phyloP scores from a whole-genome alignment of 2,888 invertebrate species.

The Lasioglossum morio region DNA sequence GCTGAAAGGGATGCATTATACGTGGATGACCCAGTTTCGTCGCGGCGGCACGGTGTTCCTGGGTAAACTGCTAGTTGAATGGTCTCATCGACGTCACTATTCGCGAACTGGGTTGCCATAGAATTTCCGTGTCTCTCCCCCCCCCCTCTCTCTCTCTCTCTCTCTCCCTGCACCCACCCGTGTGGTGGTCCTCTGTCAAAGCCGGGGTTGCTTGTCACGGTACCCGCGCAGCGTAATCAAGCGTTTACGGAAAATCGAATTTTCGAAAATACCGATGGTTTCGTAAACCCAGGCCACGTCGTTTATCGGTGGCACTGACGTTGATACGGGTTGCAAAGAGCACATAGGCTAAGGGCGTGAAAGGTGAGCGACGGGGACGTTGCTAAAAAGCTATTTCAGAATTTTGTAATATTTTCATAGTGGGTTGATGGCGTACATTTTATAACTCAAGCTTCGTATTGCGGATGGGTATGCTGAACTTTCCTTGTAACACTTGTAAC shows the following conservation, averaged over 20 bases:
- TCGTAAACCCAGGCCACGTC: neutral
- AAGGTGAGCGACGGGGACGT: neutral
- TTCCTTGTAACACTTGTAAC: neutral
- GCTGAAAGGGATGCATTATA: constrained; percentile 64
- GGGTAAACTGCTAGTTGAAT: constrained; percentile 74
- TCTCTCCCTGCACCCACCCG: constrained; percentile 12
- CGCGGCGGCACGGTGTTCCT: constrained; percentile 64
- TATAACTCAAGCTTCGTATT: too few relatives aligned
- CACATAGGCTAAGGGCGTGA: too few relatives aligned
- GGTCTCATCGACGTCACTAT: constrained; percentile 63
- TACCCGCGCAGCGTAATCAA: constrained; percentile 12
- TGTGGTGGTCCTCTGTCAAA: constrained; percentile 55
- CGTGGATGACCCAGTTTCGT: constrained; percentile 58
- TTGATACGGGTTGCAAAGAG: neutral
- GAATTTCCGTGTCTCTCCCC: constrained; percentile 35
- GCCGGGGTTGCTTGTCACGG: constrained; percentile 13
- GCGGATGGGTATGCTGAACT: too few relatives aligned
- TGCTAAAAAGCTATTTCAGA: neutral
- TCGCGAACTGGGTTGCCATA: constrained; percentile 61
- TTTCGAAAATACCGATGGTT: constrained; percentile 23
- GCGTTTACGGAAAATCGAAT: constrained; percentile 31
- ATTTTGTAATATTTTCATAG: neutral
- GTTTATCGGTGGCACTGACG: neutral
- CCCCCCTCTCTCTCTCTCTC: neutral
- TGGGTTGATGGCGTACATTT: too few relatives aligned